These are phyloP conservation scores for Caenorhabditis panamensis DNA, from an alignment of 2,888 invertebrate genomes.

Conservation along the genomic window DNA sequence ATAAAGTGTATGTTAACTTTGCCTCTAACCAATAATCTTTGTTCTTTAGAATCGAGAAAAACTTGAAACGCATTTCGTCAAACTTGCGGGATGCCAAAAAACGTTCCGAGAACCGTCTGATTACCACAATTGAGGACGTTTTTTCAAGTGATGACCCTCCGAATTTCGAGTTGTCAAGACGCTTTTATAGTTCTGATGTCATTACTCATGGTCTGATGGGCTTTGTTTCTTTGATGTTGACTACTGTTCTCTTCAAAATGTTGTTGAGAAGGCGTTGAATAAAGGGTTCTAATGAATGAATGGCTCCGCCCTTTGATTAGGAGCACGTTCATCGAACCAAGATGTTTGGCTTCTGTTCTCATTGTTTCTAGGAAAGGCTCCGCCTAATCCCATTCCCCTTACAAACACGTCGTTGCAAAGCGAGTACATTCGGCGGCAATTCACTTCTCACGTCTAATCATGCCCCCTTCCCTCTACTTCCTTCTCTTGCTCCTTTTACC, in stretches of 20 bases:
- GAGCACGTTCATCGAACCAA: constrained; percentile 22
- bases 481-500: background rate
- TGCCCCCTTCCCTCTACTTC: background rate
- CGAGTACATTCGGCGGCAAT: constrained; percentile 39
- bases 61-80: constrained; percentile 17
- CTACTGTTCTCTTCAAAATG: constrained; percentile 16
- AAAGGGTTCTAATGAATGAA: constrained; percentile 15
- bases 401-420: background rate
- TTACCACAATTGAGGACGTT: constrained; percentile 30
- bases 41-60: constrained; percentile 13
- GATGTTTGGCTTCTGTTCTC: background rate
- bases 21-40: background rate
- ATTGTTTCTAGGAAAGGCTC: constrained; percentile 22
- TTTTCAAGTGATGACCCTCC: constrained; percentile 21
- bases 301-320: constrained; percentile 1
- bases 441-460: no score
- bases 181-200: constrained; percentile 17
- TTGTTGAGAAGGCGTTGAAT: background rate
- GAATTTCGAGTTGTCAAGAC: constrained; percentile 11
- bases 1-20: constrained; percentile 20
- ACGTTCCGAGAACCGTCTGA: constrained; percentile 20
- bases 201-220: background rate
- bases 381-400: constrained; percentile 45
- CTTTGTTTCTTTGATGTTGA: background rate
- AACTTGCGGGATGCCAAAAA: constrained; percentile 30